These are phyloP conservation scores for Pheosia tremula DNA, from an alignment of 2,888 invertebrate genomes.

Conservation along the genomic window DNA sequence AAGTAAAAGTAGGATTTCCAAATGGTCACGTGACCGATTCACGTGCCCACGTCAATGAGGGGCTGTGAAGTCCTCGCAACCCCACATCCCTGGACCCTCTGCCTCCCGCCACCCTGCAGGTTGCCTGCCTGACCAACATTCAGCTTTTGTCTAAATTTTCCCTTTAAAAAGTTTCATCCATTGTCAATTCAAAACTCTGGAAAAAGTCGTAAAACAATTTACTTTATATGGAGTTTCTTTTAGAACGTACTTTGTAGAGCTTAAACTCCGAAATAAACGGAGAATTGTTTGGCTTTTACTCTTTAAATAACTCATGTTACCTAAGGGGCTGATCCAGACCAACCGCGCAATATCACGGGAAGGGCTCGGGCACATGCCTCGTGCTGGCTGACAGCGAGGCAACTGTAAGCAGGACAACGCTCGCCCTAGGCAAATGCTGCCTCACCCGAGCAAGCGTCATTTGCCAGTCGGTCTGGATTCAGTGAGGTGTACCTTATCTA, in stretches of 20 bases:
- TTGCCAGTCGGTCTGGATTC: too few species aligned
- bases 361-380: too few species aligned
- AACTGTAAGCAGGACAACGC: too few species aligned
- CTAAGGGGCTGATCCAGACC: too few species aligned
- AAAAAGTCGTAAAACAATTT: conserved; percentile 42
- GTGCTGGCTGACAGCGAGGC: too few species aligned
- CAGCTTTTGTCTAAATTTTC: conserved; percentile 40
- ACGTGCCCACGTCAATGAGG: conserved; percentile 23
- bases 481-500: too few species aligned
- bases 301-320: neutral
- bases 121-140: conserved; percentile 12
- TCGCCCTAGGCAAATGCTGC: too few species aligned
- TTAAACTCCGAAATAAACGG: neutral
- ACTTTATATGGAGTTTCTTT: conserved; percentile 40
- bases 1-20: neutral
- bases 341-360: too few species aligned
- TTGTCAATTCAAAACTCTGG: conserved; percentile 27
- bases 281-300: neutral
- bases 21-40: conserved; percentile 27
- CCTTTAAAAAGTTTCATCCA: conserved; percentile 37
- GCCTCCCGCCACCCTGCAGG: neutral
- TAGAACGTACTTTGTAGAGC: neutral
- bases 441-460: too few species aligned
- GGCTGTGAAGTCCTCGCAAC: too few species aligned
- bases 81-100: too few species aligned